phyloP scores from a whole-genome alignment of 2,113 vertebrate species.

The Chroicocephalus ridibundus region DNA sequence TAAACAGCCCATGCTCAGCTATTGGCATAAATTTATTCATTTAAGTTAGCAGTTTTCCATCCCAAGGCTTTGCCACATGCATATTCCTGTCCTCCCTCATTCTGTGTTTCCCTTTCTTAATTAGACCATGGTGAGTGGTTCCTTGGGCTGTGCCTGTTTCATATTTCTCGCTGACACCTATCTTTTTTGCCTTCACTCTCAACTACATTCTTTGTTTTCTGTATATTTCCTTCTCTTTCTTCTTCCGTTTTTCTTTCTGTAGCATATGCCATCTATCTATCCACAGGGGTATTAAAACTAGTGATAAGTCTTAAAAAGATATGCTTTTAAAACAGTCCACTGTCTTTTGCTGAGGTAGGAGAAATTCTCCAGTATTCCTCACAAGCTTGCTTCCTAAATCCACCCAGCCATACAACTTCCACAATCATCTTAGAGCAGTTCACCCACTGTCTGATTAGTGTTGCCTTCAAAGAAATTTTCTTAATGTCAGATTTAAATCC shows the following conservation, averaged over 20 bases:
- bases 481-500: background rate
- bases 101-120: background rate
- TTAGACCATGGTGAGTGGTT: background rate
- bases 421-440: background rate
- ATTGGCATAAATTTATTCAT: background rate
- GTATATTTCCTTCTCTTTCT: background rate
- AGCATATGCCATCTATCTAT: background rate
- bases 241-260: background rate
- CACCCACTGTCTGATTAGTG: background rate
- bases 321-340: background rate
- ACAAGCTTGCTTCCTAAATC: background rate
- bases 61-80: background rate
- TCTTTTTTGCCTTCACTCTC: background rate
- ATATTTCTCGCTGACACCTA: background rate
- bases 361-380: background rate
- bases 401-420: background rate
- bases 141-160: background rate
- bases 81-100: background rate
- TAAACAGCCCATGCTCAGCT: background rate
- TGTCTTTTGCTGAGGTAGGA: background rate
- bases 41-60: background rate
- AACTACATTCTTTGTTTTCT: background rate
- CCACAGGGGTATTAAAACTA: background rate
- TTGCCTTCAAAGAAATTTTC: background rate
- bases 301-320: background rate